Evolutionary conservation across 92 coral and sea anemone species (phyloP).

Genomic region (Epizoanthus stellaris): DNA sequence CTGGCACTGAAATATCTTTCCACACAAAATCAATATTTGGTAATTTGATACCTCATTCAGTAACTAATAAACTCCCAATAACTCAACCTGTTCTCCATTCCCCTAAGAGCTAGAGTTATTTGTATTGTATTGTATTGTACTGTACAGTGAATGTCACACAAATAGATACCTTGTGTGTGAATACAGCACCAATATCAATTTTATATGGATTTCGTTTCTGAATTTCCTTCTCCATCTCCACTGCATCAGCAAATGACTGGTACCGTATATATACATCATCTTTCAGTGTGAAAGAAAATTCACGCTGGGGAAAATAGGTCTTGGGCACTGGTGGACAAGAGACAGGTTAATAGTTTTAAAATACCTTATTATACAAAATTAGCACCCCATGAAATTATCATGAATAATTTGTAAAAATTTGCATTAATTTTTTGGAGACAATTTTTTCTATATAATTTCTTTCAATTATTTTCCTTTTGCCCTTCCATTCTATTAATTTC

Average conservation of each 20-base stretch:
- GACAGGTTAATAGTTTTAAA: neutral
- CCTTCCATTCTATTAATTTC: too few species aligned
- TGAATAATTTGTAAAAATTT: too few species aligned
- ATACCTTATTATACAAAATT: too few species aligned
- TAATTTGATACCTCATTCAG: too few species aligned
- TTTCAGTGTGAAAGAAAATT: conserved; percentile 94
- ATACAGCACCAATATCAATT: conserved; percentile 96
- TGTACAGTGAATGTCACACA: neutral
- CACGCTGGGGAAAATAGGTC: conserved; percentile 87
- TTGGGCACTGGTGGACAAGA: conserved; percentile 68
- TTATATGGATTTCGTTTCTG: conserved; percentile 94
- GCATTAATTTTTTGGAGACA: too few species aligned
- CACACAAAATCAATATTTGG: too few species aligned
- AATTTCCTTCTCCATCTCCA: conserved; percentile 91
- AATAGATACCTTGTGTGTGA: conserved; percentile 76
- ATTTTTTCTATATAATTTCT: too few species aligned
- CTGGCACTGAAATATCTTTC: too few species aligned
- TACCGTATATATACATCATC: conserved; percentile 94
- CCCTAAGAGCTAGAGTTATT: neutral
- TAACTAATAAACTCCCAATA: too few species aligned
- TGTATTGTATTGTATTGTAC: neutral
- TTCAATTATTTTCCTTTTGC: too few species aligned
- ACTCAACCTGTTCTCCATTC: neutral
- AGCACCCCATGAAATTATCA: too few species aligned
- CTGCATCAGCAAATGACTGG: conserved; percentile 91